Evolutionary conservation across 2,113 vertebrate species (phyloP), one percentile per base, ranked within the genome.

Genomic region (Misgurnus mizolepis): DNA sequence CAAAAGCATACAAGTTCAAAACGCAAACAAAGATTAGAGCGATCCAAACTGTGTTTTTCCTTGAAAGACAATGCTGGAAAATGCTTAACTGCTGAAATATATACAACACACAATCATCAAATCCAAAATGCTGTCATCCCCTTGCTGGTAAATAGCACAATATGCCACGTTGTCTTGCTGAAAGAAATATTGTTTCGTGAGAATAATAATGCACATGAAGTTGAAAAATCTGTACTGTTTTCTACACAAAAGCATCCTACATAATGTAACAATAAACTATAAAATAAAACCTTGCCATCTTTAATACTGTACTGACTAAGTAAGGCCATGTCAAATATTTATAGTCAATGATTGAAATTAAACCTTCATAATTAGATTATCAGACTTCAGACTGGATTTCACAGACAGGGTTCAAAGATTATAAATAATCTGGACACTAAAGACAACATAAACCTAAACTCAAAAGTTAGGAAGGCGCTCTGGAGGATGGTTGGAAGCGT

Each of bases 1-100:
- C 10, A 74, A 83, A 78, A 81, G 50, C 79, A 73, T 67, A 64
- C 39, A n/a, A 9, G 40, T 69, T 53, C 12, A 56, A 55, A 50
- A 40, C 7, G 7, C 45, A 47, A 7, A 47, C 45, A 47, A 7
- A 47, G 45, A 47, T 3, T 75, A 4, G 14, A 74, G 71, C 14
- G 11, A 41, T 61, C 43, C 45, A 76, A 76, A 73, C 3, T 18
- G 17, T 56, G 12, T 17, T 8, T 75, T 11, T 27, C 56, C 12
- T 34, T 49, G 72, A 73, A 60, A 75, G 41, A 75, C 58, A 75
- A 60, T 5, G 43, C 41, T 58, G 55, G n/a, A 58, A 58, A 58
- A 58, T 58, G 1, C 50, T 50, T 50, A 11, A 56, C 15, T 6
- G 53, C 5, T 58, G 62, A 43, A 47, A 27, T 74, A 67, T 27